Base-by-base conservation (phyloP, 2,888 invertebrate species). In the Macaria notata region DNA sequence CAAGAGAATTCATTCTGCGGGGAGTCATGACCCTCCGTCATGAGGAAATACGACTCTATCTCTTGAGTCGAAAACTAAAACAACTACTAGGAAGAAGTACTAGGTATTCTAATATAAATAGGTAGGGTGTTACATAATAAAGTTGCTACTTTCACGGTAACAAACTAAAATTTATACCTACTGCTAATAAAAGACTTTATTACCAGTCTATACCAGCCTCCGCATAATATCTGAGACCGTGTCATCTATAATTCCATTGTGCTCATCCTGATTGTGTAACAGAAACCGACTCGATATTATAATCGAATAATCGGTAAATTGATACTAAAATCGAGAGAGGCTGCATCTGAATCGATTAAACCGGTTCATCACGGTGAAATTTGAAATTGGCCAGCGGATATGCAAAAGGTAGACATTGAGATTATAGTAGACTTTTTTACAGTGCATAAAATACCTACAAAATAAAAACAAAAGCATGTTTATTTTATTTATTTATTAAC, bases 311-410 rank as follows among this genome's bases (percentile, higher is more conserved):
- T 61, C 61, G 62, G 42, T 19, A 31, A 61, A 62, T 62, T 63
- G 63, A 59, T 61, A 55, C 62, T 58, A 46, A 52, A 63, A 61
- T 61, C 61, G 62, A 61, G 62, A 61, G 56, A 62, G 54, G 51
- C 44, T 54, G 39, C 31, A 45, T 48, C 55, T 45, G 45, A 49
- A 49, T 59, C 47, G 59, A 50, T 55, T 41, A 59, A 77, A 86
- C 85, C 82, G 81, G 85, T 85, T 64, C 69, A 63, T 66, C 72
- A 66, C 66, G 74, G 84, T 72, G 86, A 88, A 87, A 87, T 82
- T 79, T 70, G 78, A 80, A 81, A 80, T 78, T 78, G 66, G 73
- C 70, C 65, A 58, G 48, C 55, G 58, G 68, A 65, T 53, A 64
- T 60, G 53, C 59, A 61, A 62, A 19, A 63, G 53, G 52, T 68